Percentiles rank a stretch among this genome's conserved stretches.
These are phyloP conservation scores for Chorisops tibialis DNA, from an alignment of 2,888 invertebrate species.

Conservation along the genomic window DNA sequence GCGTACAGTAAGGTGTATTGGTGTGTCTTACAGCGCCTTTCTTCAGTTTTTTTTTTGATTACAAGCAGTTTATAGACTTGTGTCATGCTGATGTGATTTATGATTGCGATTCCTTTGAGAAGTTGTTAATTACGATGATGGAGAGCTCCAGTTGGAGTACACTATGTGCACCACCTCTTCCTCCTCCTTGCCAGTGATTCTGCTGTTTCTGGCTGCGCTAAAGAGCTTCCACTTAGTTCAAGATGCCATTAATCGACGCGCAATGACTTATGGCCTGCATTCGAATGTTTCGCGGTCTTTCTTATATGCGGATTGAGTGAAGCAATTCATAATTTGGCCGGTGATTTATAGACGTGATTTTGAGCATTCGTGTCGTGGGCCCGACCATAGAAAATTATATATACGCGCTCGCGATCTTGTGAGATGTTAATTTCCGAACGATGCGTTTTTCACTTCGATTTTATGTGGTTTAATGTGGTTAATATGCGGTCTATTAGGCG, in stretches of 20 bases:
- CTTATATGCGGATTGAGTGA: conserved; percentile 6
- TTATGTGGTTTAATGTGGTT: too few relatives aligned
- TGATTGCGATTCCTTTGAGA: conserved; percentile 22
- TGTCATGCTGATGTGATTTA: conserved; percentile 29
- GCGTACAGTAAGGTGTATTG: neutral
- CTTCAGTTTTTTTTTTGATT: neutral
- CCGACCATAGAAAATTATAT: too few relatives aligned
- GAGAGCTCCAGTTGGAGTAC: conserved; percentile 23
- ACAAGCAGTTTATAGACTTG: conserved; percentile 16
- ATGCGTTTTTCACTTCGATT: too few relatives aligned
- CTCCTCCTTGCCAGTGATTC: neutral
- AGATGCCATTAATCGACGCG: conserved; percentile 6
- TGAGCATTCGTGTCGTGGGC: conserved; percentile 4
- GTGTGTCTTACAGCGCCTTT: neutral
- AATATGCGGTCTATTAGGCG: too few relatives aligned
- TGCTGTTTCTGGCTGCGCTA: conserved; percentile 1
- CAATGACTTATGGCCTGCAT: conserved; percentile 17
- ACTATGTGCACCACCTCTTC: conserved; percentile 16
- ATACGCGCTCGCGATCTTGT: too few relatives aligned
- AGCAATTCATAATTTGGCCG: conserved; percentile 18
- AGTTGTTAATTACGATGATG: conserved; percentile 29
- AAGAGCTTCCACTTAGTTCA: conserved; percentile 25
- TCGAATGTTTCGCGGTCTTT: neutral
- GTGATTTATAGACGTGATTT: conserved; percentile 20
- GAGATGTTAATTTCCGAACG: too few relatives aligned